Evolutionary conservation across 1,140 invertebrate genomes (phyloP), one percentile per base, ranked within the genome.

Genomic region (Paraescarpia echinospica): DNA sequence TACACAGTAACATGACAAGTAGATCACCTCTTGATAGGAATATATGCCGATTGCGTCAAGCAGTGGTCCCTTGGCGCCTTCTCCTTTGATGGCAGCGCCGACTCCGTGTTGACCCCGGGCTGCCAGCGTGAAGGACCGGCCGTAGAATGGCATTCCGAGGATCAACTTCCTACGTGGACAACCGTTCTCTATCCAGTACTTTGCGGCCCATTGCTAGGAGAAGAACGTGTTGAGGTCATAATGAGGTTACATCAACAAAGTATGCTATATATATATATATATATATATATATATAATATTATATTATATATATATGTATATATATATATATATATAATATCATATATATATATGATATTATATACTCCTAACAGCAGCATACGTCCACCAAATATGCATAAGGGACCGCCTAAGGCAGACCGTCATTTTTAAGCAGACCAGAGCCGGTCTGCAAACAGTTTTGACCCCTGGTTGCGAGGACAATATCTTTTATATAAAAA

Each of bases 81-180:
- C 14, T 2, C 59, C 59, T 4, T 6, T 77, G 14, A 77, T 77
- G 14, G 59, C 2, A 0, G 59, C 59, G 12, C 59, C 59, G 22
- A 77, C 59, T 77, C 59, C 59, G 22, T 77, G 59, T 77, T 77
- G 59, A 5, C 59, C 8, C 35, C 97, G 96, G 92, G 97, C 97
- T 0, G 96, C 96, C 18, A 99, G 95, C 89, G 97, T 97, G 94
- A 98, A 99, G 48, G 97, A 97, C 95, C 98, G 98, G 0, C 98
- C 98, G 94, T 99, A 99, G 94, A 98, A 97, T 0, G 98, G 98
- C 93, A 99, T 96, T 31, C 98, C 98, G 14, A 98, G 95, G 8
- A 98, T 96, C 1, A 99, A 95, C 95, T 99, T 99, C 59, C 97
- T 97, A 33, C 97, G 97, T 5, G 97, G 97, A 12, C 98, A 98